A percentile compares a stretch with the other conserved stretches of the same genome.
Conservation (phyloP, 2,113 vertebrate species). For the Melanerpes aurifrons region DNA sequence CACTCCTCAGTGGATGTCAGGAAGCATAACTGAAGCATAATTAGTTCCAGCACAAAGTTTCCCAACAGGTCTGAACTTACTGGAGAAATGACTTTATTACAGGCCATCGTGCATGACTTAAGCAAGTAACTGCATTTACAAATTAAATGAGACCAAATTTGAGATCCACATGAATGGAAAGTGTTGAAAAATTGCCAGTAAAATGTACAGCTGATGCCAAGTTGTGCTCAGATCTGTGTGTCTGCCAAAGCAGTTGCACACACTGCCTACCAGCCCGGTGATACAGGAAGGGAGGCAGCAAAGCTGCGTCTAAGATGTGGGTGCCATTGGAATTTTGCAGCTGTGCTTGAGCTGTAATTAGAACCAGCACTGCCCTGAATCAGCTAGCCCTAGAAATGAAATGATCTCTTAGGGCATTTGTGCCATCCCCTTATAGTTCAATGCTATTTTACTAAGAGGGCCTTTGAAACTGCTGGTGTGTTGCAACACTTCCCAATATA, state of each 20-base stretch:
- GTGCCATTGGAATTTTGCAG: constrained; percentile 56
- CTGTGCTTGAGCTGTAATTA: constrained; percentile 45
- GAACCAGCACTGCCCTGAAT: neutral
- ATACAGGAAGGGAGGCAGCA: constrained; percentile 36
- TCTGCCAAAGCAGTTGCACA: constrained; percentile 59
- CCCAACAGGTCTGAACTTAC: constrained; percentile 23
- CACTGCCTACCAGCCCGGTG: neutral
- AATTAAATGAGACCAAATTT: constrained; percentile 7
- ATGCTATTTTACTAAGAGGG: neutral
- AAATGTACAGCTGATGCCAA: neutral
- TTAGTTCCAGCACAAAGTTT: constrained; percentile 45
- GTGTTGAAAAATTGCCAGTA: constrained; percentile 49
- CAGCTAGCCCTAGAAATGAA: neutral
- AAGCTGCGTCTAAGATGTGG: constrained; percentile 53
- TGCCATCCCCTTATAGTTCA: neutral
- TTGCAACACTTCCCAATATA: rapidly evolving
- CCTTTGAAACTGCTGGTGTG: neutral
- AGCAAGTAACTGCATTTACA: constrained; percentile 45
- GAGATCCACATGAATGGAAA: constrained; percentile 6
- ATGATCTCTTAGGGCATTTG: neutral
- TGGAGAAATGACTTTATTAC: constrained; percentile 51
- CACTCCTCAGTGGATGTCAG: neutral
- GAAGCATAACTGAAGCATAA: constrained; percentile 9
- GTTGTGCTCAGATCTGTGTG: constrained; percentile 9
- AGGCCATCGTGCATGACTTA: constrained; percentile 45